Percentiles rank a stretch among this genome's conserved stretches.
Conservation (phyloP, 2,113 vertebrate genomes). For the Pheucticus melanocephalus region DNA sequence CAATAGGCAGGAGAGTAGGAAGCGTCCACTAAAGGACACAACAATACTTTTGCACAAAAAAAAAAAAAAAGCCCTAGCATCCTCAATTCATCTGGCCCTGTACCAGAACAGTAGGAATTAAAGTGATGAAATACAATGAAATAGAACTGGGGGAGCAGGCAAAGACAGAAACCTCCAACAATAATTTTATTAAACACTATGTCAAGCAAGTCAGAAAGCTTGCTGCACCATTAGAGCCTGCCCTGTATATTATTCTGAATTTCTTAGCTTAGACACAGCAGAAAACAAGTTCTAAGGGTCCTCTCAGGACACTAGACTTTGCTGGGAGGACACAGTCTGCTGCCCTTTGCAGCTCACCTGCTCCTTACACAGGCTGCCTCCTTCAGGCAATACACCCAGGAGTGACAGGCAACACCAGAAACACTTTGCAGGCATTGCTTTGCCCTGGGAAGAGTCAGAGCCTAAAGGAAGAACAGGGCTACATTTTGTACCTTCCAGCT, state of each 20-base stretch:
- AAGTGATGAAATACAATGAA: neutral
- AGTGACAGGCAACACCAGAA: conserved; percentile 1
- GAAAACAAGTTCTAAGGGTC: neutral
- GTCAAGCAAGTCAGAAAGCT: neutral
- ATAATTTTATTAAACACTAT: neutral
- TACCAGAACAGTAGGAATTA: neutral
- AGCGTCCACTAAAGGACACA: neutral
- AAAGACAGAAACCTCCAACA: neutral
- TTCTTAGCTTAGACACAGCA: neutral
- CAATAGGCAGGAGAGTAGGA: neutral
- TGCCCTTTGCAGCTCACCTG: neutral
- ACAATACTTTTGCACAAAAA: neutral
- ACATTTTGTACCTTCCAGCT: neutral
- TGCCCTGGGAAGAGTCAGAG: neutral
- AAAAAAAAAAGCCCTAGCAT: neutral
- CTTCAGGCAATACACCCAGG: conserved; percentile 12
- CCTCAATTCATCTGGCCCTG: neutral
- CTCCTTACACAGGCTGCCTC: neutral
- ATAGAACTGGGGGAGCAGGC: neutral
- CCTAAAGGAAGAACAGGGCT: neutral
- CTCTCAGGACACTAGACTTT: neutral
- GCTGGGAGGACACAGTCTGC: neutral
- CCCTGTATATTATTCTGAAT: neutral
- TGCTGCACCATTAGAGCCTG: neutral
- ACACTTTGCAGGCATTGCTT: neutral